Evolutionary conservation across 2,888 invertebrate genomes (phyloP), one percentile per base, ranked within the genome.

Genomic region (Drosophila conformis): DNA sequence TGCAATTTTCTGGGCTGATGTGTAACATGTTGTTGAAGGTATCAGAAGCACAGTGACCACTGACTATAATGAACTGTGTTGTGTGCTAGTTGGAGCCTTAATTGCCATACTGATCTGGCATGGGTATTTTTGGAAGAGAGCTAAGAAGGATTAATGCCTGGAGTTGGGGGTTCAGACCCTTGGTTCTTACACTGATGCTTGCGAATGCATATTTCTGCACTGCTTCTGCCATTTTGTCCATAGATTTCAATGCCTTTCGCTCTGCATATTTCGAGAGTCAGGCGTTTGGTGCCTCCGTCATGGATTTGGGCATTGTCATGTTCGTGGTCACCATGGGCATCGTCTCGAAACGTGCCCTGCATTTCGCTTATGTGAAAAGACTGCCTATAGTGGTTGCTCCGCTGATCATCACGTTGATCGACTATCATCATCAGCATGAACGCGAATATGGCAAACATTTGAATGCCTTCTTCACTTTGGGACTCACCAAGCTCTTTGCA

Each of bases 181-280:
- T 92, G 15, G 94, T 95, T 56, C 93, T 98, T 71, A 96, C 97
- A 10, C 94, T 95, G 85, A 93, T 95, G 59, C 94, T 97, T 80
- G 95, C 96, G 0, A 93, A 96, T 4, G 95, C 96, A 0, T 96
- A 96, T 89, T 91, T 97, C 15, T 94, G 96, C 54, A 97, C 98
- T 7, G 95, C 95, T 0, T 94, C 97, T 62, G 96, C 96, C 77
- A 99, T 99, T 80, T 93, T 99, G 69, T 99, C 98, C 1, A 98
- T 99, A 0, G 99, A 99, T 93, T 99, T 99, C 91, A 94, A 94
- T 54, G 94, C 96, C 61, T 99, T 98, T 92, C 99, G 99, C 0
- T 93, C 96, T 53, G 94, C 95, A 82, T 96, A 97, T 92, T 97
- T 97, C 0, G 99, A 99, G 94, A 98, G 98, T 0, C 97, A 97